Evolutionary conservation across 2,888 invertebrate genomes (phyloP).

Genomic region (Chrysolina haemoptera): DNA sequence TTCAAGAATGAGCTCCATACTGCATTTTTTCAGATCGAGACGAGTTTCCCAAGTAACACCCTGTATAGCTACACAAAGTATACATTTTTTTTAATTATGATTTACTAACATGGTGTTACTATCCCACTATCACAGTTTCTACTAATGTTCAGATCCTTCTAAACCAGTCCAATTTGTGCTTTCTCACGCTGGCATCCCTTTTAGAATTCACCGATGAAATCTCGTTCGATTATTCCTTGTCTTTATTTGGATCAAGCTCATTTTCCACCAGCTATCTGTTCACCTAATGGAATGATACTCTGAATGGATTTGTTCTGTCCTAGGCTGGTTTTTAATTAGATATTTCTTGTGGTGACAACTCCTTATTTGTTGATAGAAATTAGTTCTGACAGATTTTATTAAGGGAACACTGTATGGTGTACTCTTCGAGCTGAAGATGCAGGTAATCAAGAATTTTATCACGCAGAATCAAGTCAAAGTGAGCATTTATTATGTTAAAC

Average conservation of each 20-base stretch:
- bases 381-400: background rate
- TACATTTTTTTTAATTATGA: too few species aligned
- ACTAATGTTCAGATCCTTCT: background rate
- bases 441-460: too few species aligned
- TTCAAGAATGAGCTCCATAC: too few species aligned
- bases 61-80: too few species aligned
- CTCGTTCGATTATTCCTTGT: slow-evolving; percentile 26
- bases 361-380: slow-evolving; percentile 20
- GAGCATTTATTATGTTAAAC: too few species aligned
- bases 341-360: slow-evolving; percentile 15
- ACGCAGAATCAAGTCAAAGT: too few species aligned
- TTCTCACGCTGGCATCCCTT: slow-evolving; percentile 11
- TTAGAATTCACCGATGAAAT: slow-evolving; percentile 26
- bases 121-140: background rate
- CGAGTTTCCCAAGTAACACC: too few species aligned
- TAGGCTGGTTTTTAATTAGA: slow-evolving; percentile 17
- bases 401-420: background rate
- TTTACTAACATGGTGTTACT: too few species aligned
- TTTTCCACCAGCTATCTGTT: slow-evolving; percentile 25
- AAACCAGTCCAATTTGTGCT: slow-evolving; percentile 18
- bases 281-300: slow-evolving; percentile 25
- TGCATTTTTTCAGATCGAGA: too few species aligned
- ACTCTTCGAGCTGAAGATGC: too few species aligned
- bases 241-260: slow-evolving; percentile 29
- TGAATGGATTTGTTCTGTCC: slow-evolving; percentile 24